Evolutionary conservation across 2,888 invertebrate species (phyloP), one percentile per base, ranked within the genome.

Genomic region (Blastobasis adustella): DNA sequence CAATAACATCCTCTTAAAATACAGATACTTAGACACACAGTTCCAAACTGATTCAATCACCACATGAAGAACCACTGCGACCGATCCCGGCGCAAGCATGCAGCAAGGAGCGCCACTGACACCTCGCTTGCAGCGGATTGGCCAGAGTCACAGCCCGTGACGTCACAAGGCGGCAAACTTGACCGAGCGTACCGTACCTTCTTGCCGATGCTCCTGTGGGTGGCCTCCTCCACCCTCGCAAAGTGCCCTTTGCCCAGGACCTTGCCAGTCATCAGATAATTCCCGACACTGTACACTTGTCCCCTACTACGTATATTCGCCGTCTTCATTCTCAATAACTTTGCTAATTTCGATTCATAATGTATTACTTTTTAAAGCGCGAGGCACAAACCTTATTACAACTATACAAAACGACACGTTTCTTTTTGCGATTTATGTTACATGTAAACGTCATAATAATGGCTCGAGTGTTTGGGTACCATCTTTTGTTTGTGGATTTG

Each of bases 201-300:
- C 65, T 91, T 90, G 61, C 92, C 91, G 49, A 94, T 90, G 51
- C 92, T 75, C 57, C 89, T 89, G 73, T 94, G 94, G 40, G 91
- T 90, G 9, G 93, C 94, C 72, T 94, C 92, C 71, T 93, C 93
- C 47, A 94, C 94, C 63, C 91, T 89, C 36, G 94, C 94, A 73
- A 94, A 94, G 78, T 93, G 94, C 56, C 94, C 94, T 76, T 93
- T 94, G 46, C 94, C 94, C 53, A 94, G 84, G 53, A 91, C 84
- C 63, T 90, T 90, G 54, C 93, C 93, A 52, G 92, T 92, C 90
- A 94, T 91, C 66, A 90, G 85, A 79, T 94, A 94, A 70, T 92
- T 92, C 52, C 94, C 94, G 62, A 94, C 90, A 78, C 85, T 89
- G 69, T 89, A 85, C 60, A 91, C 82, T 77, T 90, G 85, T 54